These are phyloP conservation scores for Paragorgia papillata DNA, from an alignment of 92 coral and sea anemone species.

Conservation along the genomic window DNA sequence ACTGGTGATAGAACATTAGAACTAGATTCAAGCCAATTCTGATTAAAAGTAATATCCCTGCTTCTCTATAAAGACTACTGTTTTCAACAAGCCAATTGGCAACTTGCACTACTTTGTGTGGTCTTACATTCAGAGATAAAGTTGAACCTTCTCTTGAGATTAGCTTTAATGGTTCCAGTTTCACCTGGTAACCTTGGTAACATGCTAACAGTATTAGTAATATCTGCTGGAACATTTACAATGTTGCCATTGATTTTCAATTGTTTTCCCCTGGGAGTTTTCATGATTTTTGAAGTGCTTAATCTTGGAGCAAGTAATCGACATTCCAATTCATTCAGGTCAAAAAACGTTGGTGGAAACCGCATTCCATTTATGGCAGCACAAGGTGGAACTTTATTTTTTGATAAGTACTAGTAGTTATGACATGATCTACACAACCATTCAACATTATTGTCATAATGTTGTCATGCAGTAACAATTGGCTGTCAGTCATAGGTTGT, in stretches of 20 bases:
- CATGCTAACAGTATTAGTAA: slow-evolving; percentile 43
- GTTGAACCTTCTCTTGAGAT: slow-evolving; percentile 50
- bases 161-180: slow-evolving; percentile 54
- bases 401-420: slow-evolving; percentile 9
- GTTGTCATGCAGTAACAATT: too few species aligned
- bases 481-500: too few species aligned
- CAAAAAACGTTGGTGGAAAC: slow-evolving; percentile 42
- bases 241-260: slow-evolving; percentile 44
- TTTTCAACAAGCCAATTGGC: slow-evolving; percentile 47
- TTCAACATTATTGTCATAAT: too few species aligned
- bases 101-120: slow-evolving; percentile 45
- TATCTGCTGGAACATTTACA: slow-evolving; percentile 53
- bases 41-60: slow-evolving; percentile 37
- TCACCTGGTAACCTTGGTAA: slow-evolving; percentile 45
- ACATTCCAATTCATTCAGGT: slow-evolving; percentile 56
- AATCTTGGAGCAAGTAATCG: slow-evolving; percentile 46
- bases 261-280: slow-evolving; percentile 57
- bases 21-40: too few species aligned
- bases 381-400: slow-evolving; percentile 44
- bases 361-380: slow-evolving; percentile 31
- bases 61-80: slow-evolving; percentile 47
- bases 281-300: slow-evolving; percentile 52
- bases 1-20: too few species aligned
- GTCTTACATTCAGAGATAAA: slow-evolving; percentile 56
- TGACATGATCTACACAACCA: slow-evolving; percentile 62